Evolutionary conservation across 2,888 invertebrate species (phyloP).

Genomic region (Matsumyia berberina): DNA sequence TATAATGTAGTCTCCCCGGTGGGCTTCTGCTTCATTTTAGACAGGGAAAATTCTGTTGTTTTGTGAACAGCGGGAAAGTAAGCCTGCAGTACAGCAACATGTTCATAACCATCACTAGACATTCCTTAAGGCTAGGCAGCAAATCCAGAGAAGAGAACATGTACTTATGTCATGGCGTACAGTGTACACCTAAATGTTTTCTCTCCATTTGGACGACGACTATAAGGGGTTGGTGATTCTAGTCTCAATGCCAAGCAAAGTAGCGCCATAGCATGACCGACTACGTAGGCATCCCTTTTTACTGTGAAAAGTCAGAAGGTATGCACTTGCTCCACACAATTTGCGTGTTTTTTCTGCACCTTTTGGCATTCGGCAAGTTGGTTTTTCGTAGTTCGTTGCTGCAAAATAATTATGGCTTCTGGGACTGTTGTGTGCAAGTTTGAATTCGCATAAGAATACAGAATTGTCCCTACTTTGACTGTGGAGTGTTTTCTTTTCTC

Average conservation of each 20-base stretch:
- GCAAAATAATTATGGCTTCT: slow-evolving; percentile 72
- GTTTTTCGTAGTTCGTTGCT: slow-evolving; percentile 46
- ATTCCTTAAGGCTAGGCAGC: slow-evolving; percentile 38
- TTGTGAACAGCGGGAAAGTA: slow-evolving; percentile 12
- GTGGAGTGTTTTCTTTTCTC: slow-evolving; percentile 51
- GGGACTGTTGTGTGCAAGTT: slow-evolving; percentile 58
- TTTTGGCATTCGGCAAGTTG: slow-evolving; percentile 46
- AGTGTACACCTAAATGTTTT: slow-evolving; percentile 48
- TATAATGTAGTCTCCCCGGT: slow-evolving; percentile 62
- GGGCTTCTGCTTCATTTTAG: slow-evolving; percentile 28
- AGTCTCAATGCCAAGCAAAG: slow-evolving; percentile 53
- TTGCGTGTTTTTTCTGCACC: slow-evolving; percentile 19
- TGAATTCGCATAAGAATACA: slow-evolving; percentile 61
- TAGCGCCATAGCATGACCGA: slow-evolving; percentile 35
- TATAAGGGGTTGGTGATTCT: slow-evolving; percentile 44
- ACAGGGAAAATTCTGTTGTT: slow-evolving; percentile 11
- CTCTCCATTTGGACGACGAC: slow-evolving; percentile 27
- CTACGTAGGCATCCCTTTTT: slow-evolving; percentile 46
- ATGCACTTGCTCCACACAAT: slow-evolving; percentile 50
- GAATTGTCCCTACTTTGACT: slow-evolving; percentile 54
- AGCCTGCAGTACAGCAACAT: slow-evolving; percentile 25
- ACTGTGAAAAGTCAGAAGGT: slow-evolving; percentile 47
- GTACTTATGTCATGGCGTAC: slow-evolving; percentile 49
- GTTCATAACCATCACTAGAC: slow-evolving; percentile 46
- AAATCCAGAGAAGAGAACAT: slow-evolving; percentile 40